Conservation (phyloP, 2,113 vertebrate species). For the Rhabdornis inornatus region DNA sequence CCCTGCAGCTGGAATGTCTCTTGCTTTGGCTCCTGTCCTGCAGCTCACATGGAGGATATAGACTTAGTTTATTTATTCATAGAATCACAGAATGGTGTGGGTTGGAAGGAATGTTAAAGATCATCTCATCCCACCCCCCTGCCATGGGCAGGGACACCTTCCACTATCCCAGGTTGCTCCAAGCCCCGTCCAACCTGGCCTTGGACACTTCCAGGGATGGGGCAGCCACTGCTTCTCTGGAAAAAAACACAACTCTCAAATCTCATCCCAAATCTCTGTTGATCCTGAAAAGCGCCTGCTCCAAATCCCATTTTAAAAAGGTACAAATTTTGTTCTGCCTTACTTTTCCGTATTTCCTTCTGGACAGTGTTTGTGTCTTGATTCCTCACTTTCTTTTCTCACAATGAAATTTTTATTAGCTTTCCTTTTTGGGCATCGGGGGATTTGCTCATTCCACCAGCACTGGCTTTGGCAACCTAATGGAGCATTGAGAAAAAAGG, state of each 20-base stretch:
- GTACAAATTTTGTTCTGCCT: background rate
- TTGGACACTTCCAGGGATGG: background rate
- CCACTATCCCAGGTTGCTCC: background rate
- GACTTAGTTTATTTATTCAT: background rate
- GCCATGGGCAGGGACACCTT: background rate
- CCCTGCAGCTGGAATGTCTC: background rate
- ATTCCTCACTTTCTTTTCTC: background rate
- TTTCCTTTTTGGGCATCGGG: background rate
- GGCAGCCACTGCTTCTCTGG: too few relatives aligned
- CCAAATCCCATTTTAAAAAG: background rate
- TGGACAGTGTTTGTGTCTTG: background rate
- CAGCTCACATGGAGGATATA: background rate
- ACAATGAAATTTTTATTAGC: background rate
- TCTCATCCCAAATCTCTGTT: background rate
- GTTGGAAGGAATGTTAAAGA: background rate
- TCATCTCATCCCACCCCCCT: background rate
- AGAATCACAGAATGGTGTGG: background rate
- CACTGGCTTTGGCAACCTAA: background rate
- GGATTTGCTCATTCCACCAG: background rate
- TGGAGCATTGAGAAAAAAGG: background rate
- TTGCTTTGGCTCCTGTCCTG: background rate
- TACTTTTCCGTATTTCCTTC: background rate
- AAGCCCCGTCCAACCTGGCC: fast-evolving
- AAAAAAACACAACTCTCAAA: background rate
- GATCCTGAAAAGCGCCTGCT: background rate